Evolutionary conservation across 2,888 invertebrate species (phyloP).

Genomic region (Odontothrips loti): DNA sequence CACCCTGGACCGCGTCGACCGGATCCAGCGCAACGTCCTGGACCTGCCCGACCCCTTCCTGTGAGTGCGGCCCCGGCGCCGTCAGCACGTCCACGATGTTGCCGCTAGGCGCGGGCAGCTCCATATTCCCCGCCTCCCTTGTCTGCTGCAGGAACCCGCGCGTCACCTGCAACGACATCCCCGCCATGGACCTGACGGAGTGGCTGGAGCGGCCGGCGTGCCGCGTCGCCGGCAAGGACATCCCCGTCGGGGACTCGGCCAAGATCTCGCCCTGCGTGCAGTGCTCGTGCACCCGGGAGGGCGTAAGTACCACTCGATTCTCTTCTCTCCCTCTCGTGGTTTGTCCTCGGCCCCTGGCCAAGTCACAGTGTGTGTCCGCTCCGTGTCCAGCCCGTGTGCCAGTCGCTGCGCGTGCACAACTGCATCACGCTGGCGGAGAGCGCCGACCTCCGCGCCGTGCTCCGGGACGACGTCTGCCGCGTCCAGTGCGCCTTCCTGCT

Average conservation of each 20-base stretch:
- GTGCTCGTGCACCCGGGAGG: slow-evolving; percentile 53
- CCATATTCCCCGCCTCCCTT: not conserved
- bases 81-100: too few relatives aligned
- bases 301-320: slow-evolving; percentile 45
- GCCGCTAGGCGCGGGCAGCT: too few relatives aligned
- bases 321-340: too few relatives aligned
- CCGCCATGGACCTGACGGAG: slow-evolving; percentile 57
- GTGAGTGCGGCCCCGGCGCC: slow-evolving; percentile 42
- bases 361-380: too few relatives aligned
- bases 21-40: slow-evolving; percentile 51
- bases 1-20: slow-evolving; percentile 49
- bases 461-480: slow-evolving; percentile 50
- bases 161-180: slow-evolving; percentile 59
- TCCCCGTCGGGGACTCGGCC: slow-evolving; percentile 47
- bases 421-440: slow-evolving; percentile 47
- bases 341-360: too few relatives aligned
- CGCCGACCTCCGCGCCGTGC: slow-evolving; percentile 47
- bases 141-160: slow-evolving; percentile 60
- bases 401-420: slow-evolving; percentile 50
- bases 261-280: slow-evolving; percentile 50
- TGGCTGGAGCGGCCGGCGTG: slow-evolving; percentile 55
- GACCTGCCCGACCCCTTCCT: slow-evolving; percentile 51
- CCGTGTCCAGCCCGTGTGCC: slow-evolving; percentile 47
- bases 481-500: slow-evolving; percentile 52
- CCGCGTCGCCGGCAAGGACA: slow-evolving; percentile 45